Evolutionary conservation across 2,888 invertebrate species (phyloP).

Genomic region (Drosophila buzzatii): DNA sequence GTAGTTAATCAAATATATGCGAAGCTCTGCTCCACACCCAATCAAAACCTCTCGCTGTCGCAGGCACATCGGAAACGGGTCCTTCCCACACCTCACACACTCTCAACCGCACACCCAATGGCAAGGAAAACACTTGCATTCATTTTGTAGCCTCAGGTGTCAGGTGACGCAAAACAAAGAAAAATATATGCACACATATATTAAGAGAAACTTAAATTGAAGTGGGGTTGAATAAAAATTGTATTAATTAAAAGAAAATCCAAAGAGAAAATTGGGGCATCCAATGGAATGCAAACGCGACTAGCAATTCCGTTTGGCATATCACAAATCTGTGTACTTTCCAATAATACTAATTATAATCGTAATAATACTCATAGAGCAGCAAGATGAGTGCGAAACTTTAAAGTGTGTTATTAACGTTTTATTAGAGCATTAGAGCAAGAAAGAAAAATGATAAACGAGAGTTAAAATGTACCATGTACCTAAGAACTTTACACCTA

Average conservation of each 20-base stretch:
- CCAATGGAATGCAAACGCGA: constrained; percentile 34
- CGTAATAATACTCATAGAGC: background rate
- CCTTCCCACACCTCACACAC: too few species aligned
- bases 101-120: background rate
- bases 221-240: background rate
- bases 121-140: constrained; percentile 21
- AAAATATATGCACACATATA: constrained; percentile 1
- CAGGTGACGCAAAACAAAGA: constrained; percentile 2
- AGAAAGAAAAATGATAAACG: constrained; percentile 12
- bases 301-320: constrained; percentile 23
- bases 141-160: constrained; percentile 33
- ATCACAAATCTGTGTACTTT: constrained; percentile 25
- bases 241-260: constrained; percentile 1
- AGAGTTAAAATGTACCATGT: constrained; percentile 66
- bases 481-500: constrained; percentile 43
- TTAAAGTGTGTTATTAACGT: constrained; percentile 40
- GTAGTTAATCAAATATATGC: background rate
- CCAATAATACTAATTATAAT: constrained; percentile 20
- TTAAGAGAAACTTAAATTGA: constrained; percentile 7
- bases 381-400: background rate
- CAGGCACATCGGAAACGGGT: background rate
- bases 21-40: background rate
- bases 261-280: constrained; percentile 4
- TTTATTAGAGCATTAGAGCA: constrained; percentile 34
- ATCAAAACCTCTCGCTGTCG: background rate